phyloP scores from a whole-genome alignment of 2,888 invertebrate genomes.

The Phengaris alcon region DNA sequence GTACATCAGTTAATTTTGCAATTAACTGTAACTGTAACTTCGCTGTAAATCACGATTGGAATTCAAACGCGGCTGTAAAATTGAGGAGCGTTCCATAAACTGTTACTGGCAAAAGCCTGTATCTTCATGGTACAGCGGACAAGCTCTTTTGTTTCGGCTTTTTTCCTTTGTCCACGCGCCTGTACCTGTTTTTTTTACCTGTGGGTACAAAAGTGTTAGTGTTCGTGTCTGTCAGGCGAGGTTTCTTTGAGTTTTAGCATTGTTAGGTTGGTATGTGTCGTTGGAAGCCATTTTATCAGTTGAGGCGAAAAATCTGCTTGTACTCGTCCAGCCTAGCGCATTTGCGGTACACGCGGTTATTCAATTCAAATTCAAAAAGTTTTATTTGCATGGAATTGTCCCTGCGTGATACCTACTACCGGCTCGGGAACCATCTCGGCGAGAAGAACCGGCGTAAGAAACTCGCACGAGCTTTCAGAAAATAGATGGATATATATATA shows the following conservation, averaged over 20 bases:
- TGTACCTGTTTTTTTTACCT: neutral
- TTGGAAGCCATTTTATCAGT: neutral
- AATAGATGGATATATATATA: too few species aligned
- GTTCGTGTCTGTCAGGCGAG: neutral
- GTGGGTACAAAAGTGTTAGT: neutral
- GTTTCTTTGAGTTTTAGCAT: conserved; percentile 11
- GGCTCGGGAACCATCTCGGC: too few species aligned
- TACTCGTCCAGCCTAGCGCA: too few species aligned
- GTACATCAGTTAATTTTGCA: neutral
- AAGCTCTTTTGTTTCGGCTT: conserved; percentile 39
- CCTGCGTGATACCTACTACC: too few species aligned
- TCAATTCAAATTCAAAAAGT: too few species aligned
- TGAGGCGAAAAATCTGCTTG: neutral
- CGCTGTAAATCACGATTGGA: neutral
- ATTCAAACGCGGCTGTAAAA: conserved; percentile 7
- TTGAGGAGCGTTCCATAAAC: conserved; percentile 29
- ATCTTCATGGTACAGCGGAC: conserved; percentile 38
- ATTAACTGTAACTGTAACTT: neutral
- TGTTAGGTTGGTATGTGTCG: neutral
- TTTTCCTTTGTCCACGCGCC: conserved; percentile 18
- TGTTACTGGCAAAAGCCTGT: conserved; percentile 34
- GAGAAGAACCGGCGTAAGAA: too few species aligned
- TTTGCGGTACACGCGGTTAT: too few species aligned
- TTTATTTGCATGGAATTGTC: too few species aligned
- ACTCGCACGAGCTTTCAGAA: too few species aligned